These are phyloP conservation scores for Perdita meconis DNA, from an alignment of 2,888 invertebrate genomes.

Conservation along the genomic window DNA sequence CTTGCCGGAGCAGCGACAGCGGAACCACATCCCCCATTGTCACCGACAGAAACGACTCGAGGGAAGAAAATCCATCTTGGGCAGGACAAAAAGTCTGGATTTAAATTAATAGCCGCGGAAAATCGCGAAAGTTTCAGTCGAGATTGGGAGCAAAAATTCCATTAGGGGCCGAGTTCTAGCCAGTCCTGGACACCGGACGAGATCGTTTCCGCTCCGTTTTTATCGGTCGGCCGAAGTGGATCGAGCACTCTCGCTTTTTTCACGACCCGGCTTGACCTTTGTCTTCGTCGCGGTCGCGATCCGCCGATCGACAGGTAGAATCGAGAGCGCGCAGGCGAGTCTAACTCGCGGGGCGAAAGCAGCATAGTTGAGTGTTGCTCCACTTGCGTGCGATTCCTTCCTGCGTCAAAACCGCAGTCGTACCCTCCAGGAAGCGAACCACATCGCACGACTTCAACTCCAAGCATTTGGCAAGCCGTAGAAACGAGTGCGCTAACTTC, in stretches of 20 bases:
- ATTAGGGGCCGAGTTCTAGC: slow-evolving; percentile 34
- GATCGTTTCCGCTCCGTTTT: slow-evolving; percentile 42
- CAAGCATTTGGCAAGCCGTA: background rate
- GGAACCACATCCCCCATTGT: background rate
- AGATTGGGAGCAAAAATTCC: slow-evolving; percentile 26
- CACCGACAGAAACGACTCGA: background rate
- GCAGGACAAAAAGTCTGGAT: slow-evolving; percentile 9
- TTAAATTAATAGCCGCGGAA: slow-evolving; percentile 34
- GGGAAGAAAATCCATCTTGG: background rate
- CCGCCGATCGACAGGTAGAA: background rate
- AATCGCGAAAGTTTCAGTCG: slow-evolving; percentile 30
- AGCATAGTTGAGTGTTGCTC: background rate
- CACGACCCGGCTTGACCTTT: background rate
- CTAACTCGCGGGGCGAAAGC: slow-evolving; percentile 2
- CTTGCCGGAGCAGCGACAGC: background rate
- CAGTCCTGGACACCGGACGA: slow-evolving; percentile 26
- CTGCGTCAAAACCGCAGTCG: background rate
- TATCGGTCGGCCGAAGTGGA: slow-evolving; percentile 1
- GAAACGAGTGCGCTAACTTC: slow-evolving; percentile 1
- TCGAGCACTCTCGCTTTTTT: slow-evolving; percentile 38
- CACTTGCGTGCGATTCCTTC: background rate
- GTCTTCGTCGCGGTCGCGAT: background rate
- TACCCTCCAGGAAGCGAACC: background rate
- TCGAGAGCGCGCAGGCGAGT: slow-evolving; percentile 13
- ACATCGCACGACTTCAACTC: background rate